Conservation (phyloP, 2,113 vertebrate species). For the Eubucco bourcierii region DNA sequence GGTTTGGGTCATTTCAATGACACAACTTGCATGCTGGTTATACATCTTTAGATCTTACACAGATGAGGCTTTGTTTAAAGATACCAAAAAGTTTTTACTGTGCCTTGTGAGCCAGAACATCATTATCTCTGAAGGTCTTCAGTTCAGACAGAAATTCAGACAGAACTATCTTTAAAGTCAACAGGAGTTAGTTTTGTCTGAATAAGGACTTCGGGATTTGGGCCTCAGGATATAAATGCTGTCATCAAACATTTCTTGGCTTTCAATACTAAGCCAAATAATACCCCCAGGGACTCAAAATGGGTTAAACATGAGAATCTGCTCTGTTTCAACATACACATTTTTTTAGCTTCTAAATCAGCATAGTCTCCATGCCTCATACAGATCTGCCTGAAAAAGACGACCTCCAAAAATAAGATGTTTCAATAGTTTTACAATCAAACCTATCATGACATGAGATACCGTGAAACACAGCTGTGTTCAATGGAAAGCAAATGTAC, state of each 20-base stretch:
- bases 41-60: not conserved
- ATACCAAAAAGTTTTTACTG: not conserved
- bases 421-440: not conserved
- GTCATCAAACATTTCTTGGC: constrained; percentile 45
- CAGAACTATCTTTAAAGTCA: not conserved
- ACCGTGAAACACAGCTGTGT: not conserved
- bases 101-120: not conserved
- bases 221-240: constrained; percentile 17
- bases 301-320: not conserved
- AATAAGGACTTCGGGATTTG: constrained; percentile 29
- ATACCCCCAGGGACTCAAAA: constrained; percentile 15
- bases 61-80: not conserved
- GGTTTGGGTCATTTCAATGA: not conserved
- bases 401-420: not conserved
- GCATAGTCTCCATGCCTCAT: not conserved
- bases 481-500: not conserved
- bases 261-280: constrained; percentile 16
- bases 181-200: not conserved
- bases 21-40: not conserved
- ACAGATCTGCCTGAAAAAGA: not conserved
- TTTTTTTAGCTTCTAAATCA: constrained; percentile 19
- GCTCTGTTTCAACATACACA: not conserved
- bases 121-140: constrained; percentile 12
- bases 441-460: not conserved
- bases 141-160: constrained; percentile 7